phyloP scores from a whole-genome alignment of 2,888 invertebrate species.

The Eulithis prunata region DNA sequence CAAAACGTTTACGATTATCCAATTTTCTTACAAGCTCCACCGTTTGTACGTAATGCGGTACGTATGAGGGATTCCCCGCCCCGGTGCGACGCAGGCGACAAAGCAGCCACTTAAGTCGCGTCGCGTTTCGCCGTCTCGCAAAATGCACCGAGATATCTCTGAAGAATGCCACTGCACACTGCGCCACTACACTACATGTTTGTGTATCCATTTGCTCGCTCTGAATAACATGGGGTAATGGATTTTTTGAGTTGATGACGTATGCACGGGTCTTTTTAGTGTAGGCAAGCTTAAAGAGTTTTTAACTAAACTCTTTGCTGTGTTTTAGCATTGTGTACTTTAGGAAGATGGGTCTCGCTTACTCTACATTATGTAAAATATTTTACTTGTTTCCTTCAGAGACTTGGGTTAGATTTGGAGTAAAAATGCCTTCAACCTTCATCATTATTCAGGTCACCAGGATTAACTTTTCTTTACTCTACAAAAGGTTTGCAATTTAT shows the following conservation, averaged over 20 bases:
- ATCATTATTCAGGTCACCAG: too few species aligned
- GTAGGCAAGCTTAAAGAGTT: background rate
- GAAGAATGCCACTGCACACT: conserved; percentile 52
- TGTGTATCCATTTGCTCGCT: conserved; percentile 70
- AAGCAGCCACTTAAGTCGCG: conserved; percentile 67
- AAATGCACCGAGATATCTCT: conserved; percentile 65
- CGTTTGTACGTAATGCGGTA: conserved; percentile 51
- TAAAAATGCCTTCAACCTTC: too few species aligned
- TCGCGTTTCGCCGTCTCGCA: conserved; percentile 59
- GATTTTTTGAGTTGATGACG: conserved; percentile 56
- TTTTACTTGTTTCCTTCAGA: too few species aligned
- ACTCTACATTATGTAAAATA: too few species aligned
- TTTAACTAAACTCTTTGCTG: background rate
- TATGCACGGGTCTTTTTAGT: conserved; percentile 28
- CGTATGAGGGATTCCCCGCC: conserved; percentile 62
- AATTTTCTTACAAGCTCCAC: conserved; percentile 43
- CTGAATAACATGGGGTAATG: conserved; percentile 61
- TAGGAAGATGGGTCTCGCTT: too few species aligned
- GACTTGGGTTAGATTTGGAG: too few species aligned
- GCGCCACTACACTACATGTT: conserved; percentile 58
- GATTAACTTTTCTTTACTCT: too few species aligned
- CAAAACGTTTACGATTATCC: conserved; percentile 44
- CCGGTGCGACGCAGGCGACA: conserved; percentile 54
- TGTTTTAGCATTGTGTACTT: background rate
- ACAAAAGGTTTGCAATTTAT: background rate